Evolutionary conservation across 2,797 vertebrate genomes (phyloP), one percentile per base, ranked within the genome.

Genomic region (Spizella passerina): DNA sequence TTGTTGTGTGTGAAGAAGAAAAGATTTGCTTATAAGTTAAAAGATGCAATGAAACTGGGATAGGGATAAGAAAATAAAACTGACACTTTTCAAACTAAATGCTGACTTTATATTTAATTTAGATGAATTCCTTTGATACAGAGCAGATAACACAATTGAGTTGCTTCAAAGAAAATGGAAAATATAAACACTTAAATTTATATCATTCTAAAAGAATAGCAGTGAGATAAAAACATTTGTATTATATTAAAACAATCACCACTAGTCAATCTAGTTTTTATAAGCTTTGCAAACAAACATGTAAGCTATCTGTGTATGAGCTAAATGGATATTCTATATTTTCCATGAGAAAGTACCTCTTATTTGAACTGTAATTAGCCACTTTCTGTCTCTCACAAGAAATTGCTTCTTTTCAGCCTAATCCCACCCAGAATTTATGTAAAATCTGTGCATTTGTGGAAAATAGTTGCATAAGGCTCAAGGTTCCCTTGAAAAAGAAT

Each of bases 21-120:
- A 75, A 6, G 26, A 78, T 94, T 95, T 93, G 14, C 41, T 82
- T 84, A 64, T 38, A 34, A 53, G 19, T 56, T 76, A 80, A 68
- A 70, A 92, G 55, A 81, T 73, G 11, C 5, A 44, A 57, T 93
- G 50, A 91, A 84, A 82, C 14, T 78, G 21, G 12, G 8, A 71
- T 66, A 89, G 10, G 30, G 36, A 85, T 57, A 96, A 91, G 78
- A 87, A 93, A 96, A 89, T 65, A 87, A 89, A 86, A 77, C 18
- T 89, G 93, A 88, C 73, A 86, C 15, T 84, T 78, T 44, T 93
- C 87, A 95, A 65, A 66, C 9, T 91, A 81, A 88, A 88, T 94
- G 26, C 10, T 84, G 53, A 69, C 18, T 93, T 95, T 84, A 19
- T 38, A 76, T 84, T 78, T 88, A 83, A 90, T 95, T 94, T 90